phyloP scores from a whole-genome alignment of 2,888 invertebrate genomes.

The Scaptomyza parva region DNA sequence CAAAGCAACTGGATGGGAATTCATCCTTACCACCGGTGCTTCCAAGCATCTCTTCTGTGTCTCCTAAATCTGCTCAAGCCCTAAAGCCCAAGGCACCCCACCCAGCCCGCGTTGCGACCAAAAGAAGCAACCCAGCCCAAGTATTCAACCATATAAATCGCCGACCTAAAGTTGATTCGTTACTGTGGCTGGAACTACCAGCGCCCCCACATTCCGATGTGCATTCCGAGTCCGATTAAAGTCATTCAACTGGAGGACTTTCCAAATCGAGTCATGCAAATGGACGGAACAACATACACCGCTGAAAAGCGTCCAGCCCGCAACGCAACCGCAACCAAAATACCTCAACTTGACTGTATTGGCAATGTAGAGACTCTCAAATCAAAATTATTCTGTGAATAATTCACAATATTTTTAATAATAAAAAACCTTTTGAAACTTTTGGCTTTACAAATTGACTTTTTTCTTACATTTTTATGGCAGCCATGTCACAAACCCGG shows the following conservation, averaged over 20 bases:
- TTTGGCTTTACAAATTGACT: not conserved
- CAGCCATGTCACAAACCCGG: conserved; percentile 12
- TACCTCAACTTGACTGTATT: not conserved
- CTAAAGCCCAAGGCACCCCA: not conserved
- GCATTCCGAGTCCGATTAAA: not conserved
- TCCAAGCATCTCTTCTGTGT: not conserved
- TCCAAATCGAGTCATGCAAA: too few relatives aligned
- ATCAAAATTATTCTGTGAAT: not conserved
- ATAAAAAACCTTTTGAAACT: not conserved
- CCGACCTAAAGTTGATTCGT: not conserved
- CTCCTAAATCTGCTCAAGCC: not conserved
- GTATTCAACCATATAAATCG: not conserved
- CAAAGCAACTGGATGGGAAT: not conserved
- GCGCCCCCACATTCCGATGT: not conserved
- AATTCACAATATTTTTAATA: not conserved
- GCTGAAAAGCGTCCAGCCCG: too few relatives aligned
- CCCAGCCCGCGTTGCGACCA: not conserved
- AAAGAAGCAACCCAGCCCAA: not conserved
- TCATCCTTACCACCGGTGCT: not conserved
- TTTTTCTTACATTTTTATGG: not conserved
- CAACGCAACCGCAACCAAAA: not conserved
- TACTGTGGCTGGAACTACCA: not conserved
- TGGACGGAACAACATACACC: not conserved
- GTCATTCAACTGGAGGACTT: not conserved
- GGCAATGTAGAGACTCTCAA: not conserved